A percentile compares a stretch with the other conserved stretches of the same genome.
These are phyloP conservation scores for Lamellibrachia satsuma DNA, from an alignment of 2,888 invertebrate genomes.

Conservation along the genomic window DNA sequence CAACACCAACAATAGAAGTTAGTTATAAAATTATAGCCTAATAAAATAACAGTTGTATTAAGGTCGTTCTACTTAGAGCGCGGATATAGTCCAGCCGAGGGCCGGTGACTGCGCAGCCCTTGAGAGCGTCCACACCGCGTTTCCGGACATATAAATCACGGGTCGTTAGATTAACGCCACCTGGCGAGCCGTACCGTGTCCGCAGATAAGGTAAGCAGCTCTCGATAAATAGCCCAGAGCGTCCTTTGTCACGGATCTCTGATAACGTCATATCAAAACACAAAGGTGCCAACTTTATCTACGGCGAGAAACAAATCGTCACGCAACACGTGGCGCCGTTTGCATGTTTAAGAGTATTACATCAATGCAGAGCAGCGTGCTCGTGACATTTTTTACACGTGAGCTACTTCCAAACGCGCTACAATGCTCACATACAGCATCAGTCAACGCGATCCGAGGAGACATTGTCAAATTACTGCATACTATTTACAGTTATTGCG, in stretches of 20 bases:
- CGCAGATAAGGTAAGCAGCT: neutral
- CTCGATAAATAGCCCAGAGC: neutral
- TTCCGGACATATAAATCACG: neutral
- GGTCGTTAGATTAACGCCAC: neutral
- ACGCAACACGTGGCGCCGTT: neutral
- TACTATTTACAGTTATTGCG: neutral
- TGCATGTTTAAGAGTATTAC: neutral
- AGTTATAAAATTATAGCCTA: no score
- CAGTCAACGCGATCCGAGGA: neutral
- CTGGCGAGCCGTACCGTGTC: neutral
- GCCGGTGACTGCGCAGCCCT: neutral
- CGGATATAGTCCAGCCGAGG: neutral
- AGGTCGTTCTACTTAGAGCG: no score
- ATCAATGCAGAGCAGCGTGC: neutral
- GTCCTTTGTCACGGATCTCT: neutral
- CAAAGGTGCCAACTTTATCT: neutral
- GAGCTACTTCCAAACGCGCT: neutral
- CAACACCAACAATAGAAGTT: no score
- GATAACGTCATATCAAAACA: neutral
- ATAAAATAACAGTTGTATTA: no score
- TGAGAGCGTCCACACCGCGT: neutral
- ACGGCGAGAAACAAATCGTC: neutral
- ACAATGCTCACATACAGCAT: neutral
- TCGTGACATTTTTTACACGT: neutral
- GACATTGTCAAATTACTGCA: neutral